Evolutionary conservation across 2,797 vertebrate species (phyloP), one percentile per base, ranked within the genome.

Genomic region (Florisuga fusca): DNA sequence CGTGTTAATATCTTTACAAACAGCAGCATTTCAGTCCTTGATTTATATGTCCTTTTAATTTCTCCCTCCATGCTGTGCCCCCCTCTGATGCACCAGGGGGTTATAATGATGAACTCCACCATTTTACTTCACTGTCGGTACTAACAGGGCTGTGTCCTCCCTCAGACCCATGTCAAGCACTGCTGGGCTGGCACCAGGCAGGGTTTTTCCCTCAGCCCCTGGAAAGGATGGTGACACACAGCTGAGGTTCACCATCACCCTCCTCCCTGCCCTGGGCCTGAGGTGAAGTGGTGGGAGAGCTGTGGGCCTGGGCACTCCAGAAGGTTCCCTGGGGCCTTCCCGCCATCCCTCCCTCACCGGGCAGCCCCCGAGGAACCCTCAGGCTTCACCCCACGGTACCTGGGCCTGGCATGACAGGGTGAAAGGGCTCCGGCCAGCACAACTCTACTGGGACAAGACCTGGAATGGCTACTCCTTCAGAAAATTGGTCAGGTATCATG

Each of bases 401-500:
- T 41, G 38, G 26, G 45, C 4, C 29, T 0, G 0, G 36, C 0
- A 0, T 0, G 25, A 3, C 2, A 6, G 41, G 41, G 21, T 41
- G 51, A 5, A 31, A 25, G 25, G 25, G 58, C 36, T 74, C 50
- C 15, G 25, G 31, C 31, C n/a, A 48, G 29, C 67, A 41, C 51
- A 27, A 2, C 45, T 12, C 17, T 1, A 7, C 8, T 12, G 36
- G 18, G 1, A 12, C 31, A 31, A 31, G 23, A 4, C 41, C 10
- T 4, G 23, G 19, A 10, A 15, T 4, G 23, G 16, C 41, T 66
- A 15, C 10, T 34, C 31, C 29, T 23, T 36, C 17, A 20, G 2
- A 69, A 36, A 22, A 10, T 3, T 2, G 4, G 5, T 18, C 25
- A 55, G 10, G 15, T 0, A 0, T 22, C 29, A 26, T 21, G 15